These are phyloP conservation scores for Galeruca laticollis DNA, from an alignment of 2,888 invertebrate species.

Conservation along the genomic window DNA sequence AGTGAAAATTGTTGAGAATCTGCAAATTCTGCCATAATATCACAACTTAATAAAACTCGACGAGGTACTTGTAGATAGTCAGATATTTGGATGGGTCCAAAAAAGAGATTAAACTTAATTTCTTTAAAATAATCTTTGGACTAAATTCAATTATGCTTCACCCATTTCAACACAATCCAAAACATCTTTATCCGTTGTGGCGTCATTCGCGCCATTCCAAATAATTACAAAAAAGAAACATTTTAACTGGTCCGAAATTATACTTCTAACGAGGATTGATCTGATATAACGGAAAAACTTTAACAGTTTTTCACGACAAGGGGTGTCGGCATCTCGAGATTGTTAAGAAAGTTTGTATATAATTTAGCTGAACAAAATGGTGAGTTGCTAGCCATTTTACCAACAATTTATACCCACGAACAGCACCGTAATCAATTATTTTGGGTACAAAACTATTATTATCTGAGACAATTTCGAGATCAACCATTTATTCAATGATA, in stretches of 20 bases:
- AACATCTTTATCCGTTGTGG: conserved; percentile 15
- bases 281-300: conserved; percentile 26
- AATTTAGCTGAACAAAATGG: conserved; percentile 32
- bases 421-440: background rate
- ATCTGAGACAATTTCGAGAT: background rate
- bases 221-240: conserved; percentile 25
- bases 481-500: no score
- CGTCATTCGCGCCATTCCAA: conserved; percentile 9
- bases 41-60: no score
- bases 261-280: conserved; percentile 25
- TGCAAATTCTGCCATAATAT: no score
- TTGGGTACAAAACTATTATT: background rate
- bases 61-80: conserved; percentile 1
- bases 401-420: conserved; percentile 18
- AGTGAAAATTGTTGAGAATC: no score
- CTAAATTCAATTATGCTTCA: conserved; percentile 10
- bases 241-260: conserved; percentile 23
- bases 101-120: no score
- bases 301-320: conserved; percentile 27
- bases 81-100: background rate
- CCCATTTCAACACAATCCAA: no score
- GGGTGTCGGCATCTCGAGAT: conserved; percentile 24
- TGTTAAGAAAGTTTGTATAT: conserved; percentile 36
- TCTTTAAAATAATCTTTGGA: background rate
- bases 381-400: conserved; percentile 20